Base-by-base conservation (phyloP, 64 coral and sea anemone genomes). In the Exaiptasia diaphana region DNA sequence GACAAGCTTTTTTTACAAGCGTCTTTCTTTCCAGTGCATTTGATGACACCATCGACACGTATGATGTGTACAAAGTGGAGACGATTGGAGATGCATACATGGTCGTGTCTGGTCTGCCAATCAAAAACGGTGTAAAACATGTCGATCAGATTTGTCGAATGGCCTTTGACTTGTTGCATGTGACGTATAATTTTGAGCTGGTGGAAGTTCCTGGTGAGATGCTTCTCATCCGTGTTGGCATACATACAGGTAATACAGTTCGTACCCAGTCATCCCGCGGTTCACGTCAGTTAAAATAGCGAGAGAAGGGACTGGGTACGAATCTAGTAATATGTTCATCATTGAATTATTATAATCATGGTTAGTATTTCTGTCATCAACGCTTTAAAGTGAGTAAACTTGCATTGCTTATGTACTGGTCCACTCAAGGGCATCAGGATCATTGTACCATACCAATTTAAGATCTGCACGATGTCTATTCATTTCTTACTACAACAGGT, bases 1-100 rank as follows among this genome's bases (percentile, higher is more conserved):
- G n/a, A n/a, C n/a, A n/a, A n/a, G n/a, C n/a, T n/a, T n/a, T n/a
- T n/a, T n/a, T n/a, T n/a, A n/a, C n/a, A n/a, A n/a, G n/a, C n/a
- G n/a, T n/a, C n/a, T n/a, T n/a, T n/a, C n/a, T n/a, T n/a, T n/a
- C n/a, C 38, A 71, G 83, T 14, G 58, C 55, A 1, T 86, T 86
- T 64, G 83, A 86, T 38, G 57, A 77, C 57, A 64, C 31, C 3
- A 77, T 86, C 55, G 62, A 76, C 17, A 20, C 11, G 8, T 86
- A 86, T 65, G 83, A 86, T 42, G 83, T 86, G 2, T 86, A 86
- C 57, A 86, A 86, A 32, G 83, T 86, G 4, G 83, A 86, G 32
- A 86, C 83, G 45, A 86, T 86, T 49, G 83, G 83, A 76, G 83
- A 86, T 48, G 83, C 83, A 10, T 86, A 86, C 26, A 86, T 86